Evolutionary conservation across 2,888 invertebrate genomes (phyloP).

Genomic region (Minunthozetes semirufus): DNA sequence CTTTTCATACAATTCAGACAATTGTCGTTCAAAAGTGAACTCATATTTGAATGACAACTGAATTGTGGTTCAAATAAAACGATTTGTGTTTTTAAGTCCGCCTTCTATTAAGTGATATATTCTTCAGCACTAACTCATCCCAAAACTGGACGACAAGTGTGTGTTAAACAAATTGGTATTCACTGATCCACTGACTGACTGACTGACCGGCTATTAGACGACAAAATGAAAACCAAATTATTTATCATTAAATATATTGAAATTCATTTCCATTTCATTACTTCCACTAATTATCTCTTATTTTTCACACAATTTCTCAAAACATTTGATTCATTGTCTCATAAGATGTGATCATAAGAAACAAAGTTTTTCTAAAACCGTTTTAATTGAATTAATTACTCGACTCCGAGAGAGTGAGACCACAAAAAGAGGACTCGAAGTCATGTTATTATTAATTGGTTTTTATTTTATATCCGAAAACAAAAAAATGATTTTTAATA

Average conservation of each 20-base stretch:
- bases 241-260: not conserved
- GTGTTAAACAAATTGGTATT: too few species aligned
- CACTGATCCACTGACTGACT: not conserved
- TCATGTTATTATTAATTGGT: too few species aligned
- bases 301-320: not conserved
- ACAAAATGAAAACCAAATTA: conserved; percentile 14
- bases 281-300: not conserved
- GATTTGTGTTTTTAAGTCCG: not conserved
- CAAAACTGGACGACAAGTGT: not conserved
- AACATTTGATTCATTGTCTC: conserved; percentile 2
- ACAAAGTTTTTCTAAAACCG: not conserved
- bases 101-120: conserved; percentile 24
- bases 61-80: not conserved
- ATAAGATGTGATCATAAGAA: conserved; percentile 6
- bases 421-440: too few species aligned
- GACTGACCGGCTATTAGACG: not conserved
- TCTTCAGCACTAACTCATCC: conserved; percentile 13
- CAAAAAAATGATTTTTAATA: too few species aligned
- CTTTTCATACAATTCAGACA: not conserved
- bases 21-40: not conserved
- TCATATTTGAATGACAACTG: not conserved
- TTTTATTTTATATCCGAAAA: too few species aligned
- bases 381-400: too few species aligned
- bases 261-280: conserved; percentile 8
- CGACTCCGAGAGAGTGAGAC: too few species aligned